Evolutionary conservation across 2,888 invertebrate species (phyloP), one percentile per base, ranked within the genome.

Genomic region (Machimus atricapillus): DNA sequence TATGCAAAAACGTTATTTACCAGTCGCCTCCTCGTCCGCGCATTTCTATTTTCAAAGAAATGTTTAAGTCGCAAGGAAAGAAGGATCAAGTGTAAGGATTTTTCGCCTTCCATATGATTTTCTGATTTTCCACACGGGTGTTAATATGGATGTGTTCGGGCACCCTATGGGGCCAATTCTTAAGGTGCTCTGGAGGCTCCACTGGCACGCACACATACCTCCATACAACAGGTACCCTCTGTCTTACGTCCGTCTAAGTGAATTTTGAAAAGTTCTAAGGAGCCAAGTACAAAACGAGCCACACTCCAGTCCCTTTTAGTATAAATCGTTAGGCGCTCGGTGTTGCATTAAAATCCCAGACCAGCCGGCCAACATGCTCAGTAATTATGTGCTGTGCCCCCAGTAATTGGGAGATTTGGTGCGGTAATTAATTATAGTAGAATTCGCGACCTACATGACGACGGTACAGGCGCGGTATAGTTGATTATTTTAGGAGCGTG

Each of bases 321-420:
- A 66, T 85, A 76, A 86, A 86, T 87, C 87, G 88, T 88, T 88
- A 87, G 87, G 87, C 87, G 87, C 85, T 88, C 82, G 87, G 87
- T 86, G 85, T 87, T 87, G 87, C 85, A 87, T 79, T 85, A 85
- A 46, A 46, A 77, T 83, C 82, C 52, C 73, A 77, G 79, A 46
- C 12, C 52, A 81, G 27, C 34, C 81, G 16, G 52, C 3, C 19
- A 81, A 12, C 2, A 52, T 31, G 40, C 16, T 83, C 23, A 73
- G 27, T 81, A 52, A 81, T 81, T 31, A 81, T 81, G 46, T 31
- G 23, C 52, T 81, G 27, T 81, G 23, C 31, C 16, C 27, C 46
- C 27, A 52, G 56, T 81, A 52, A 81, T 81, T 81, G 46, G 46
- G 52, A 81, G 1, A 81, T 81, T 81, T 81, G 46, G 81, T 52